phyloP scores from a whole-genome alignment of 2,888 invertebrate genomes.

The Cancer borealis region DNA sequence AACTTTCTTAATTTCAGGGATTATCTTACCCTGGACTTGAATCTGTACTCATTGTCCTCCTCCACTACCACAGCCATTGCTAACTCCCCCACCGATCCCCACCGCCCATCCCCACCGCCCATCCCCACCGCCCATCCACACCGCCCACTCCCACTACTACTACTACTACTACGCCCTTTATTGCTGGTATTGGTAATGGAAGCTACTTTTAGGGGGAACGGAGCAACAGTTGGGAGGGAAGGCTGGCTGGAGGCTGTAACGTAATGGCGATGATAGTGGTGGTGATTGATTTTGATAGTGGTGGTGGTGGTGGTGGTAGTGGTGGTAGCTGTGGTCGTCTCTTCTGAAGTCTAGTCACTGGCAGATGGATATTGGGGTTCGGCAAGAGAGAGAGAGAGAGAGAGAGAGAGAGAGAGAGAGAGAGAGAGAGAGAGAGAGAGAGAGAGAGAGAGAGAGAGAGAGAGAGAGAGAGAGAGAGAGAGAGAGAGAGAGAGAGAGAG shows the following conservation, averaged over 20 bases:
- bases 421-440: not conserved
- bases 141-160: not conserved
- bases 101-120: not conserved
- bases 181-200: not conserved
- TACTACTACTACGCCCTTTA: not conserved
- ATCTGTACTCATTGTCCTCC: constrained; percentile 28
- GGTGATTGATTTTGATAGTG: not conserved
- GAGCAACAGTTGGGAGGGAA: not conserved
- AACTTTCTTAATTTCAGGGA: constrained; percentile 37
- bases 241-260: not conserved
- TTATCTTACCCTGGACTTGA: not conserved
- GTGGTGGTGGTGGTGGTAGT: not conserved
- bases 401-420: not conserved
- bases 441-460: not conserved
- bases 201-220: not conserved
- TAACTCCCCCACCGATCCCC: not conserved
- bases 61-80: not conserved
- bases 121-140: not conserved
- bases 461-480: constrained; percentile 1
- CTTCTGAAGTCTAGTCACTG: too few species aligned
- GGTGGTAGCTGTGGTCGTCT: not conserved
- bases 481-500: not conserved
- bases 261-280: not conserved
- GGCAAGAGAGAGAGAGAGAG: not conserved
- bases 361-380: not conserved